These are phyloP conservation scores for Limulus polyphemus DNA, from an alignment of 2,888 invertebrate species.

Conservation along the genomic window DNA sequence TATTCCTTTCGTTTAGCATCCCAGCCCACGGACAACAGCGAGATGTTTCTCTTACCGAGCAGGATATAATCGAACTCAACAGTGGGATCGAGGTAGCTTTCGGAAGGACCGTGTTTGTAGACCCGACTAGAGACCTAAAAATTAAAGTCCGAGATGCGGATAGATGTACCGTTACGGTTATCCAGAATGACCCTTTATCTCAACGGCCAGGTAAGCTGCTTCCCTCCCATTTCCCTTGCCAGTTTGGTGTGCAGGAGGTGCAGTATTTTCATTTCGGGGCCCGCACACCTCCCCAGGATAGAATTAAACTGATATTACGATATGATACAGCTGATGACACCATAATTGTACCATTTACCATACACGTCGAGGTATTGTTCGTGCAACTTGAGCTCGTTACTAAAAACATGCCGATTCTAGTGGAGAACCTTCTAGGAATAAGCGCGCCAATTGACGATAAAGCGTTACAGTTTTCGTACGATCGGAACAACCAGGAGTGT, in stretches of 20 bases:
- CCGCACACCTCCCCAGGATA: constrained; percentile 30
- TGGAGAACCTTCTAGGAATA: constrained; percentile 29
- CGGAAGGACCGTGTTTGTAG: constrained; percentile 29
- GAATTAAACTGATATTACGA: constrained; percentile 31
- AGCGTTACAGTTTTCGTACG: constrained; percentile 31
- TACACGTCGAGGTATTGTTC: constrained; percentile 32
- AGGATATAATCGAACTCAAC: constrained; percentile 1
- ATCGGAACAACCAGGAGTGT: constrained; percentile 29
- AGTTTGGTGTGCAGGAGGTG: constrained; percentile 32
- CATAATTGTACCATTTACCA: constrained; percentile 33
- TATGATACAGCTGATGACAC: constrained; percentile 36
- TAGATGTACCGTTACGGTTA: constrained; percentile 32
- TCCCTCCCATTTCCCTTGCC: constrained; percentile 34
- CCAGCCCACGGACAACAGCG: not conserved
- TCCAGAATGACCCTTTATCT: constrained; percentile 31
- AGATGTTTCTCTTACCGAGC: not conserved
- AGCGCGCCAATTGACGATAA: constrained; percentile 31
- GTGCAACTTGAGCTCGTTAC: constrained; percentile 33
- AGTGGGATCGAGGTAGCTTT: not conserved
- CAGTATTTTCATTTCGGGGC: constrained; percentile 36
- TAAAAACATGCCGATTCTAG: constrained; percentile 32
- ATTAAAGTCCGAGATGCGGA: constrained; percentile 32
- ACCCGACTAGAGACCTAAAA: constrained; percentile 31
- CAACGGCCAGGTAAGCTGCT: constrained; percentile 33
- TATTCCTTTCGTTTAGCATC: no score